Evolutionary conservation across 2,797 vertebrate genomes (phyloP), one percentile per base, ranked within the genome.

Genomic region (Enteromius anoplus): DNA sequence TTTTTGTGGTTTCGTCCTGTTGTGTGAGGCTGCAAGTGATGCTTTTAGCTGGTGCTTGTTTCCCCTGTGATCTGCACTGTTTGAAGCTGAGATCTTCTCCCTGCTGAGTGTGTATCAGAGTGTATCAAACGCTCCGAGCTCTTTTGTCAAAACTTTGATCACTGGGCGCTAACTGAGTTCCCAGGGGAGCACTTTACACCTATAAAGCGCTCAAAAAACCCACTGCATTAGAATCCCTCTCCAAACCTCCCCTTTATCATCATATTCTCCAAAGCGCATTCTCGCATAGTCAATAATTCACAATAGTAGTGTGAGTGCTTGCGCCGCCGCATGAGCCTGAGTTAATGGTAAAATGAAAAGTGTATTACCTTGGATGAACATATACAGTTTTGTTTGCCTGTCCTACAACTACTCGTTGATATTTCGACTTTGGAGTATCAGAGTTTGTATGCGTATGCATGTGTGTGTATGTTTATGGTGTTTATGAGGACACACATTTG

Each of bases 141-240:
- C 77, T 88, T 86, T 82, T 80, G 80, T 83, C 66, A 80, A 81
- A 86, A 83, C 83, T 86, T 86, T 81, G 85, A 89, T 89, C 70
- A 66, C 82, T 60, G 79, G 51, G 85, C 51, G 42, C 73, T 77
- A 51, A 75, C 73, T 47, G 84, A 85, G 83, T 75, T 86, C 83
- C 78, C 86, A 37, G 14, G 53, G 83, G 86, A 83, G 53, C 78
- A 53, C 69, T 81, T 81, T 81, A 75, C 65, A 40, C 85, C 51
- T 37, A 60, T 80, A 83, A 83, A 69, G 73, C 51, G 9, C 73
- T 73, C 10, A 72, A 81, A 81, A 75, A 80, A 60, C 14, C 75
- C 37, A 23, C 34, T 64, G 60, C 76, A 51, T 80, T 62, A 79
- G 49, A 73, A 66, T 65, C 23, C 45, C 75, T 49, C 60, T 75